Evolutionary conservation across 2,113 vertebrate genomes (phyloP).

Genomic region (Saccopteryx bilineata): DNA sequence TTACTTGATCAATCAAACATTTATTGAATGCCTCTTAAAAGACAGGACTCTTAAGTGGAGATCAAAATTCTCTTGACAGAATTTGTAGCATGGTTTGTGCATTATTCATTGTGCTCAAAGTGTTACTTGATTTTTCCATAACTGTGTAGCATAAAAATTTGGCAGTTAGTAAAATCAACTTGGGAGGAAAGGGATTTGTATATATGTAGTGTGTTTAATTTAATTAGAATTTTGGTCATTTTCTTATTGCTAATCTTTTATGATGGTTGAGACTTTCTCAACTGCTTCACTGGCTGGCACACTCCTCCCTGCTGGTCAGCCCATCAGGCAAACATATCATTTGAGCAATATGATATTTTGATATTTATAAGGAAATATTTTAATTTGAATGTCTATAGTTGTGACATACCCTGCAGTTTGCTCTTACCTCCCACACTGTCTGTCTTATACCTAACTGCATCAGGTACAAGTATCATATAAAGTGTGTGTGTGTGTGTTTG

Average conservation of each 20-base stretch:
- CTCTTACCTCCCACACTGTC: background rate
- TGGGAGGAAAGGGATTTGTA: background rate
- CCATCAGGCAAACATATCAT: background rate
- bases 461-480: background rate
- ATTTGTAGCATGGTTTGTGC: conserved; percentile 75
- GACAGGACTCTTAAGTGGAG: conserved; percentile 72
- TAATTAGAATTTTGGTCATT: conserved; percentile 44
- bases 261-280: conserved; percentile 50
- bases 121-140: conserved; percentile 69
- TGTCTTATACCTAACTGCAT: background rate
- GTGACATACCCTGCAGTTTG: background rate
- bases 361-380: conserved; percentile 55
- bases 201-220: conserved; percentile 31
- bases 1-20: conserved; percentile 82
- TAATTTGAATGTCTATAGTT: conserved; percentile 49
- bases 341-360: conserved; percentile 51
- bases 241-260: conserved; percentile 6
- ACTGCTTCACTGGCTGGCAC: background rate
- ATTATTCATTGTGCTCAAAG: conserved; percentile 78
- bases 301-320: conserved; percentile 37
- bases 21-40: conserved; percentile 79
- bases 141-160: conserved; percentile 56
- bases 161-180: conserved; percentile 61
- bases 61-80: conserved; percentile 82
- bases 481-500: background rate